Base-by-base conservation (phyloP, 2,113 vertebrate genomes). In the Prochilodus magdalenae region DNA sequence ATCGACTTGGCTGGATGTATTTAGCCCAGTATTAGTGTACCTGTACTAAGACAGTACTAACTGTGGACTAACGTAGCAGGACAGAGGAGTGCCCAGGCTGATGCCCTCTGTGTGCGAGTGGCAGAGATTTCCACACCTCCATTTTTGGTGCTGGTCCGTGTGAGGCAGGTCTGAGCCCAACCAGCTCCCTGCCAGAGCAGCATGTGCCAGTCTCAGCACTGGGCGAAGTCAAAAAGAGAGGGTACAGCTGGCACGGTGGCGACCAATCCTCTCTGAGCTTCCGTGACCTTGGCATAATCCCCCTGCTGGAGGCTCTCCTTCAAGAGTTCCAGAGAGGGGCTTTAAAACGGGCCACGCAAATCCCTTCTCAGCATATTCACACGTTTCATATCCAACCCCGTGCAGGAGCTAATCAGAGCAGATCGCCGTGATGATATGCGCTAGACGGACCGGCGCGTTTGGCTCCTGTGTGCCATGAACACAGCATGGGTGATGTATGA, bases 241-340 rank as follows among this genome's bases (percentile, higher is more conserved):
- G 85, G 85, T 82, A 84, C 73, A 79, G 85, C 84, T 75, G 85
- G 79, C 86, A 85, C 83, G 79, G 77, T 69, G 82, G 88, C 85
- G 44, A 82, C 83, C 40, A 80, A 78, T 86, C 89, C 85, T 84
- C 84, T 76, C 75, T 85, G 87, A 82, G 84, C 88, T 83, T 83
- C 74, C 65, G 73, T 91, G 93, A 92, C 93, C 91, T 94, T 92
- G 92, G 85, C 84, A 82, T 93, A 92, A 93, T 93, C 91, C 88
- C 85, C 91, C 88, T 89, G 89, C 89, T 90, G 86, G 88, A 86
- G 83, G 83, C 29, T 65, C 86, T 85, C 60, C 77, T 87, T 81
- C 72, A 85, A 83, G 74, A 85, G 77, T 82, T 84, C 71, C 30
- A 81, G 74, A 66, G 81, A 75, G 20, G 69, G 53, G 69, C 62